Base-by-base conservation (phyloP, 2,113 vertebrate genomes). In the Rhizomys pruinosus region DNA sequence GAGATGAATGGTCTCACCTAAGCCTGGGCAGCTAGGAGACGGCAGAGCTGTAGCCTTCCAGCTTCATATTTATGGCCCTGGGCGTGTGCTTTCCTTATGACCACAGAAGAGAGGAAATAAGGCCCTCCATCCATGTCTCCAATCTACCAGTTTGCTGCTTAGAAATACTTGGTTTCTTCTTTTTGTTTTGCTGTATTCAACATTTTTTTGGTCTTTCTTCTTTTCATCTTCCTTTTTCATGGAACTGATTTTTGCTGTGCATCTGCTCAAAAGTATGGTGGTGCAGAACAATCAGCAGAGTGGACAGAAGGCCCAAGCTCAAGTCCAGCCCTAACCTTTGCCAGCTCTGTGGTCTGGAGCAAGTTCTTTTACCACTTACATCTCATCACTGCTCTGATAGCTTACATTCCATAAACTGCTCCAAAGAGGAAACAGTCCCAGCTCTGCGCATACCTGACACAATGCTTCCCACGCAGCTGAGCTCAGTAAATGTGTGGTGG, bases 101-200 rank as follows among this genome's bases (percentile, higher is more conserved):
- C 55, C 76, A 93, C 39, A 27, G 72, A 87, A 87, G 80, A 91
- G 39, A 79, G 52, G 73, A 81, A 92, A 32, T 69, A 39, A 55
- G 80, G 72, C 22, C 57, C 76, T 64, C 71, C 55, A 37, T 32
- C 6, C 64, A 4, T 71, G 69, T 90, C 74, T 92, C 42, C 79
- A 32, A 87, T 61, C 80, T 37, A 34, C 42, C 23, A 37, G 42
- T 79, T 52, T 34, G 57, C 34, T 84, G 52, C 74, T 92, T 94
- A 29, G 59, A 87, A 52, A 69, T 34, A 47, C 4, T 61, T 44
- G n/a, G 3, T 44, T 27, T 4, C 71, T 90, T 64, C 79, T 78
- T 34, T 81, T 47, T 61, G 72, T 63, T 95, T 80, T 57, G 39
- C 47, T 71, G 34, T 63, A 61, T 95, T 74, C 20, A 69, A 73